These are phyloP conservation scores for Ancistrus triradiatus DNA, from an alignment of 2,113 vertebrate species.

Conservation along the genomic window DNA sequence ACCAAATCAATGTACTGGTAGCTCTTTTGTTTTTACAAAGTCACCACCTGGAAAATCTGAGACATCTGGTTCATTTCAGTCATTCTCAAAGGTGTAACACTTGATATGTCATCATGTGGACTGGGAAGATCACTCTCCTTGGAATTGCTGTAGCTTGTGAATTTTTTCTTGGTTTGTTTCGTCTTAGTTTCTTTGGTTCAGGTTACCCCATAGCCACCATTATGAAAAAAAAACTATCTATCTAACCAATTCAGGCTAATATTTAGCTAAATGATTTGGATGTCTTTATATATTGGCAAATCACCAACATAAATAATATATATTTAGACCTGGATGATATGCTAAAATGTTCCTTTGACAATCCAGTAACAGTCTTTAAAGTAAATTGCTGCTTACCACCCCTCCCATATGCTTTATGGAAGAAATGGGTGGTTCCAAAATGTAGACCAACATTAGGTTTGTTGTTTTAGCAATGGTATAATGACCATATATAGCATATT, in stretches of 20 bases:
- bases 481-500: too few relatives aligned
- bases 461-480: too few relatives aligned
- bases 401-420: too few relatives aligned
- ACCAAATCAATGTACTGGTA: constrained; percentile 30
- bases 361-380: neutral
- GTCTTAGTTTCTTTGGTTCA: constrained; percentile 28
- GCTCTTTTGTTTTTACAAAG: constrained; percentile 25
- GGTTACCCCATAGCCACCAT: neutral
- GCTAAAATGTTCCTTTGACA: neutral
- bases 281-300: neutral
- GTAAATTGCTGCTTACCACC: too few relatives aligned
- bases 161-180: constrained; percentile 37
- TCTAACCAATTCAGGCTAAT: neutral
- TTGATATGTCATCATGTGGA: constrained; percentile 32
- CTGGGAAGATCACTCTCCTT: constrained; percentile 36
- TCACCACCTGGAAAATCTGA: constrained; percentile 18
- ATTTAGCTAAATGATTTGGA: neutral
- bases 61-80: constrained; percentile 19
- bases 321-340: neutral
- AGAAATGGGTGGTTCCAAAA: too few relatives aligned
- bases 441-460: too few relatives aligned
- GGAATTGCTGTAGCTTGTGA: constrained; percentile 34
- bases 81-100: constrained; percentile 10
- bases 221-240: neutral
- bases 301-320: neutral